These are phyloP conservation scores for Xerus rutilus DNA, from an alignment of 2,797 vertebrate genomes.

Conservation along the genomic window DNA sequence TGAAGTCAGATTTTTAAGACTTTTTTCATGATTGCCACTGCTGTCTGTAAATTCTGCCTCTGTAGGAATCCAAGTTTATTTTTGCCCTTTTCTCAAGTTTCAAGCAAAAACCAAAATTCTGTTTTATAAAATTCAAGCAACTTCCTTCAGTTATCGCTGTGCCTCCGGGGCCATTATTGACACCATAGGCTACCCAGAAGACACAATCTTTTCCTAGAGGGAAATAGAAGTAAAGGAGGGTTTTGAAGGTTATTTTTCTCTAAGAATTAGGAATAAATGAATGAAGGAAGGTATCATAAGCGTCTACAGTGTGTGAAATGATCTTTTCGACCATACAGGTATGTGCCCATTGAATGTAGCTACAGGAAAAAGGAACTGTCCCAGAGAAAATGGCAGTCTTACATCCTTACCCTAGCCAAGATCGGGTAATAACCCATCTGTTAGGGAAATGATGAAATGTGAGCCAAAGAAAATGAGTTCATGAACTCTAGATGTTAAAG, in stretches of 20 bases:
- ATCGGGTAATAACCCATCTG: slow-evolving; percentile 62
- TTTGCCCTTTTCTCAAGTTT: slow-evolving; percentile 14
- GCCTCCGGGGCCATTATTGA: neutral
- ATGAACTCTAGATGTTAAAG: slow-evolving; percentile 73
- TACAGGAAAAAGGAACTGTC: slow-evolving; percentile 28
- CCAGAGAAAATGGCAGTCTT: slow-evolving; percentile 35
- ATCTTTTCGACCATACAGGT: neutral
- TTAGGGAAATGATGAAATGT: slow-evolving; percentile 75
- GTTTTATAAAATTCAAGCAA: neutral
- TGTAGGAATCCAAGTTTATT: slow-evolving; percentile 32
- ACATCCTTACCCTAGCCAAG: slow-evolving; percentile 31
- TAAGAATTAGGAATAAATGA: neutral
- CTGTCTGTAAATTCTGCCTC: slow-evolving; percentile 22
- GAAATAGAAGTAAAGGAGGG: neutral
- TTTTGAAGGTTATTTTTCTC: neutral
- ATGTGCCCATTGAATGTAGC: neutral
- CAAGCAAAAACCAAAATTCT: neutral
- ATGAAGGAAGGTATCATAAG: neutral
- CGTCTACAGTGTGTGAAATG: neutral
- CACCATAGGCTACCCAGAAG: neutral
- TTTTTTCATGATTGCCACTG: neutral
- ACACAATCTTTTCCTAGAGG: neutral
- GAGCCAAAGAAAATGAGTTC: slow-evolving; percentile 78
- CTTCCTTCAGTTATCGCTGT: neutral
- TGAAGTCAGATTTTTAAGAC: neutral